Evolutionary conservation across 2,113 vertebrate species (phyloP).

Genomic region (Phalacrocorax carbo): DNA sequence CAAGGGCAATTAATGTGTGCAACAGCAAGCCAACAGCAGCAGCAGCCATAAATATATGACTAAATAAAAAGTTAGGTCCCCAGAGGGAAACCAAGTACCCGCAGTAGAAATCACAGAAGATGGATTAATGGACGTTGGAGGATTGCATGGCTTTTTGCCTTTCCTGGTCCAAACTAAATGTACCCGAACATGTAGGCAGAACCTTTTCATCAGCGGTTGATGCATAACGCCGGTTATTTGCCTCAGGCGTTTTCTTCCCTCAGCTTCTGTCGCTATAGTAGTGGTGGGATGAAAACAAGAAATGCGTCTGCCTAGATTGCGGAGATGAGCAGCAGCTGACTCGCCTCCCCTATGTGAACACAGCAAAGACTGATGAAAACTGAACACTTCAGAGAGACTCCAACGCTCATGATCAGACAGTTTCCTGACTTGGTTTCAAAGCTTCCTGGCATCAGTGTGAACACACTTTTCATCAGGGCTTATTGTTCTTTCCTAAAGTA

Average conservation of each 20-base stretch:
- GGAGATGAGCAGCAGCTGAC: neutral
- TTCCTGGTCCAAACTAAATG: neutral
- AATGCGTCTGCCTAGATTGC: neutral
- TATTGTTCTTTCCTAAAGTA: neutral
- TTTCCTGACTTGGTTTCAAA: neutral
- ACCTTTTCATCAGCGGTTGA: neutral
- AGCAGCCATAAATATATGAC: neutral
- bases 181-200: neutral
- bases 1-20: neutral
- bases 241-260: neutral
- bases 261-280: neutral
- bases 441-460: neutral
- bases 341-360: fast-evolving
- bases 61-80: slow-evolving; percentile 29
- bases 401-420: neutral
- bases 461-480: neutral
- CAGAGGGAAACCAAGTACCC: neutral
- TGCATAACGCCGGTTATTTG: neutral
- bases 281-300: slow-evolving; percentile 2
- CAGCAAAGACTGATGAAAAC: neutral
- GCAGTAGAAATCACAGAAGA: neutral
- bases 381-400: neutral
- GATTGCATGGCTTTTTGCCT: neutral
- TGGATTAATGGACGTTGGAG: neutral
- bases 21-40: neutral